Evolutionary conservation across 2,797 vertebrate species (phyloP).

Genomic region (Myoxocephalus aenaeus): DNA sequence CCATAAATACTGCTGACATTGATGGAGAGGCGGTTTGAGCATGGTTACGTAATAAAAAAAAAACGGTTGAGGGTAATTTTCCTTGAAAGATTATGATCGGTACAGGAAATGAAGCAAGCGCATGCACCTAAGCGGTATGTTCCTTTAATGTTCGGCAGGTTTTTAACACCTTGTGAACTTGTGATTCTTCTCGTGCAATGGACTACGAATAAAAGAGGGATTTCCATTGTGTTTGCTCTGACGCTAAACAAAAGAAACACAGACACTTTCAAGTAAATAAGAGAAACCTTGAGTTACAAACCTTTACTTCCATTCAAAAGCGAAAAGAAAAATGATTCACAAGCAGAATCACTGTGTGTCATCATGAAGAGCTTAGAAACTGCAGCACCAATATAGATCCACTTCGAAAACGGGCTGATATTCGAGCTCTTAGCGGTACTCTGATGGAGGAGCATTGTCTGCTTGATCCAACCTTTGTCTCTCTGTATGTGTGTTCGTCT

Average conservation of each 20-base stretch:
- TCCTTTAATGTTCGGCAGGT: background rate
- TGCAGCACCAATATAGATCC: background rate
- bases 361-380: background rate
- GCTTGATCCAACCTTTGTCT: constrained; percentile 38
- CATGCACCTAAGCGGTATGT: fast-evolving
- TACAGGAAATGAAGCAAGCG: background rate
- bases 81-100: constrained; percentile 44
- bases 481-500: background rate
- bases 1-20: constrained; percentile 40
- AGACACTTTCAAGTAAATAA: too few species aligned
- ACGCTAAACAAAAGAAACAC: background rate
- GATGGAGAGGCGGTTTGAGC: constrained; percentile 23
- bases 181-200: background rate
- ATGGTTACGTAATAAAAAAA: constrained; percentile 35
- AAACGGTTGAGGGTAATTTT: constrained; percentile 27
- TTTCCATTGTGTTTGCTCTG: background rate
- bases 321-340: background rate
- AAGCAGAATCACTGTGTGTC: background rate
- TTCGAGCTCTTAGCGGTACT: constrained; percentile 8
- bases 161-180: background rate
- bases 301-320: background rate
- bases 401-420: background rate
- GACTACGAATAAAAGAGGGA: background rate
- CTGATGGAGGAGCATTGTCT: constrained; percentile 65
- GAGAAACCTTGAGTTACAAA: background rate